These are phyloP conservation scores for Sphaerophoria taeniata DNA, from an alignment of 2,888 invertebrate genomes.

Conservation along the genomic window DNA sequence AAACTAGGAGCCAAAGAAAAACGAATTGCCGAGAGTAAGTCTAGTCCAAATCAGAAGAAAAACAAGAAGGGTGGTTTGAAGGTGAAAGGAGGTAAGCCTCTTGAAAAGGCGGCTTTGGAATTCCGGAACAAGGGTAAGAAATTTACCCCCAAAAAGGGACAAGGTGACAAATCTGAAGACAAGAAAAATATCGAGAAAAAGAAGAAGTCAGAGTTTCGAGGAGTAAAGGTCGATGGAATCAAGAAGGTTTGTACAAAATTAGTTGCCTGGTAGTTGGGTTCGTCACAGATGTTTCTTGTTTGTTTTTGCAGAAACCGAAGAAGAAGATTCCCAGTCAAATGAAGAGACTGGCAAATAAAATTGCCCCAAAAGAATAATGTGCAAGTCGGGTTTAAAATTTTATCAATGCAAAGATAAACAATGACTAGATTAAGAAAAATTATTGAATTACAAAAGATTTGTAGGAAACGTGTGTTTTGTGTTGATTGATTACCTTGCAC, in stretches of 20 bases:
- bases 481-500: no score
- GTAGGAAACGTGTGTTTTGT: no score
- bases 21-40: no score
- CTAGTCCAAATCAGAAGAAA: no score
- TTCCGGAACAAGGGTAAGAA: neutral
- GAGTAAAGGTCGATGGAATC: conserved; percentile 76
- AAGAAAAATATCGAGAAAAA: conserved; percentile 33
- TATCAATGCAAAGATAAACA: neutral
- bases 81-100: no score
- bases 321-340: conserved; percentile 77
- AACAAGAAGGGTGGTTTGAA: no score
- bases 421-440: no score
- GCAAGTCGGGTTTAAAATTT: neutral
- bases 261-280: no score
- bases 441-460: no score
- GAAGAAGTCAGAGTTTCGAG: conserved; percentile 79
- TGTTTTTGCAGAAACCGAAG: conserved; percentile 75
- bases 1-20: conserved; percentile 78
- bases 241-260: neutral
- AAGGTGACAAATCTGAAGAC: no score
- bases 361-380: conserved; percentile 78
- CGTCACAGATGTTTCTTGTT: neutral
- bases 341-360: conserved; percentile 79
- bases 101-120: no score
- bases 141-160: neutral